Conservation (phyloP, 2,113 vertebrate genomes). For the Urocitellus parryii region DNA sequence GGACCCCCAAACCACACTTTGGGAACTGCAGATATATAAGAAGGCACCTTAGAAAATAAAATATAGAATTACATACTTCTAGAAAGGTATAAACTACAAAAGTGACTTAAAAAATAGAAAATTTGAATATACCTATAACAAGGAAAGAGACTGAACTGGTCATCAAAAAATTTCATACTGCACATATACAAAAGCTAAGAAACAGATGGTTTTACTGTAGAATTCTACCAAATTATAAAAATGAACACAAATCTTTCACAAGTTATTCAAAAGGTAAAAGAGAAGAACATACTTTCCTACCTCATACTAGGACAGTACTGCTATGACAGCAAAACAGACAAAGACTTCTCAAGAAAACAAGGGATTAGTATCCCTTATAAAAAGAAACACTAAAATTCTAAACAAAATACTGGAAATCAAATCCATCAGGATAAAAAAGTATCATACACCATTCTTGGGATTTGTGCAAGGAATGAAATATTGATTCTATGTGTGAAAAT, state of each 20-base stretch:
- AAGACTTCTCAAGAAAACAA: neutral
- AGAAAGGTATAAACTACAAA: neutral
- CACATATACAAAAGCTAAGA: neutral
- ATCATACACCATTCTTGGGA: neutral
- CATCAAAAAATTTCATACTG: neutral
- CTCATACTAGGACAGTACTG: neutral
- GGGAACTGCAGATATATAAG: neutral
- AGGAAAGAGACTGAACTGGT: neutral
- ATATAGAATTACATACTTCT: neutral
- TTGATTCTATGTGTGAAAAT: neutral
- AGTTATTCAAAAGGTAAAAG: neutral
- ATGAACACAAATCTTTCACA: neutral
- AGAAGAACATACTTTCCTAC: neutral
- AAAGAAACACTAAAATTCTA: neutral
- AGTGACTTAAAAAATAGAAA: neutral
- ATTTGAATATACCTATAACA: neutral
- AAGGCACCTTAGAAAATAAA: conserved; percentile 4
- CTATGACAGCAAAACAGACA: neutral
- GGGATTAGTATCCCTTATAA: neutral
- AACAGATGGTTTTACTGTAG: neutral
- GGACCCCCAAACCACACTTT: neutral
- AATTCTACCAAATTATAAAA: neutral
- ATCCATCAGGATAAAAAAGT: neutral
- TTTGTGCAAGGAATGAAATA: neutral
- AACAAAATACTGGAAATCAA: neutral